Conservation (phyloP, 2,888 invertebrate genomes). For the Doris montereyensis region DNA sequence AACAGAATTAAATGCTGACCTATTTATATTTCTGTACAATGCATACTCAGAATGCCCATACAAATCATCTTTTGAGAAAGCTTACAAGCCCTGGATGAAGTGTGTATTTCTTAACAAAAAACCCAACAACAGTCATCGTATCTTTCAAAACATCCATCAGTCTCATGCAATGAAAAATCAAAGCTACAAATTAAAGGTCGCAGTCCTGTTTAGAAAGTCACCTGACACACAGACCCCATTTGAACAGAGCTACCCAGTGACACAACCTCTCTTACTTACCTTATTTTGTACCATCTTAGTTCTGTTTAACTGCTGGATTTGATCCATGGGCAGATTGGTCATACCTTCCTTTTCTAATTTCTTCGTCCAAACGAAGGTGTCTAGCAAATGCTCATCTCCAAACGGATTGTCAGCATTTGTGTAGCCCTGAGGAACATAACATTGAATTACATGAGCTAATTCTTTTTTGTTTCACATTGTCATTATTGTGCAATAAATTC, state of each 20-base stretch:
- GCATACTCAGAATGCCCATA: too few species aligned
- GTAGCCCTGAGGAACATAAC: too few species aligned
- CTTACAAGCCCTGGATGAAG: too few species aligned
- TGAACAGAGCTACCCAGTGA: not conserved
- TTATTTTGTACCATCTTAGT: conserved; percentile 93
- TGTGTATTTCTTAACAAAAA: too few species aligned
- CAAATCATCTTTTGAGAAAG: too few species aligned
- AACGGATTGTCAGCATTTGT: conserved; percentile 99
- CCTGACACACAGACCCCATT: not conserved
- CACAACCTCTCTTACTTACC: conserved; percentile 59
- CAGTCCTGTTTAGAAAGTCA: not conserved
- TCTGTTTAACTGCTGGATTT: conserved; percentile 86
- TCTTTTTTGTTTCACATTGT: too few species aligned
- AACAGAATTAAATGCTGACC: too few species aligned
- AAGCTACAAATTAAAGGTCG: not conserved
- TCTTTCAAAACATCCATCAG: not conserved
- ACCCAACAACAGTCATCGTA: too few species aligned
- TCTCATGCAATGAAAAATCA: not conserved
- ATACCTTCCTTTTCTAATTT: conserved; percentile 95
- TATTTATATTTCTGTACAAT: too few species aligned
- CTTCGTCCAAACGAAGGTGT: conserved; percentile 97
- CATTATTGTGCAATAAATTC: too few species aligned
- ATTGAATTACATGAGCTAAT: too few species aligned
- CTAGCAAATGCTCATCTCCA: conserved; percentile 94
- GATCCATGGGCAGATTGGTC: conserved; percentile 76